phyloP scores from a whole-genome alignment of 2,113 vertebrate species.

The Platichthys flesus region DNA sequence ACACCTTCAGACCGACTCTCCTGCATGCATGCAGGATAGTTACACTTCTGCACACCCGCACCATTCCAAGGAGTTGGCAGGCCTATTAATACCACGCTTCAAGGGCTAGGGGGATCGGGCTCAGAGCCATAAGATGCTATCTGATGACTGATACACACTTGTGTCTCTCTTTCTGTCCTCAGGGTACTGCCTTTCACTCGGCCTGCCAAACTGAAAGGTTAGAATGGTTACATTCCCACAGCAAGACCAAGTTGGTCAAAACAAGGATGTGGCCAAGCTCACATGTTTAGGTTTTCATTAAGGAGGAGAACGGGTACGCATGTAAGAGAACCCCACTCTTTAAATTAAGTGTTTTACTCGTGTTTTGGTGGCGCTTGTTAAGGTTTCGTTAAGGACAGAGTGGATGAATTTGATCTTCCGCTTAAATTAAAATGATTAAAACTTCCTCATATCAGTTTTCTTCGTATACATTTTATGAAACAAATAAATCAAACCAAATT shows the following conservation, averaged over 20 bases:
- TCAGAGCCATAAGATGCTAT: conserved; percentile 75
- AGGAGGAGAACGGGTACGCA: not conserved
- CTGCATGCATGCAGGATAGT: conserved; percentile 38
- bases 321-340: not conserved
- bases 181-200: conserved; percentile 64
- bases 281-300: conserved; percentile 46
- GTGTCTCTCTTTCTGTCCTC: conserved; percentile 74
- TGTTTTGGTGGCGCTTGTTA: not conserved
- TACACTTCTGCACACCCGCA: conserved; percentile 68
- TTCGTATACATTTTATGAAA: not conserved
- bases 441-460: not conserved
- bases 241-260: conserved; percentile 35
- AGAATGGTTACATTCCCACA: conserved; percentile 63
- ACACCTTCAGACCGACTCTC: conserved; percentile 21
- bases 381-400: not conserved
- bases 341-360: not conserved
- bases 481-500: not conserved
- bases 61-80: conserved; percentile 79
- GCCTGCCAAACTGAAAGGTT: conserved; percentile 71
- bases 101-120: conserved; percentile 72
- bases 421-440: not conserved
- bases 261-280: conserved; percentile 30
- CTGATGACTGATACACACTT: conserved; percentile 75
- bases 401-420: not conserved
- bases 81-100: conserved; percentile 79